Evolutionary conservation across 2,888 invertebrate genomes (phyloP).

Genomic region (Drosophila infuscata): DNA sequence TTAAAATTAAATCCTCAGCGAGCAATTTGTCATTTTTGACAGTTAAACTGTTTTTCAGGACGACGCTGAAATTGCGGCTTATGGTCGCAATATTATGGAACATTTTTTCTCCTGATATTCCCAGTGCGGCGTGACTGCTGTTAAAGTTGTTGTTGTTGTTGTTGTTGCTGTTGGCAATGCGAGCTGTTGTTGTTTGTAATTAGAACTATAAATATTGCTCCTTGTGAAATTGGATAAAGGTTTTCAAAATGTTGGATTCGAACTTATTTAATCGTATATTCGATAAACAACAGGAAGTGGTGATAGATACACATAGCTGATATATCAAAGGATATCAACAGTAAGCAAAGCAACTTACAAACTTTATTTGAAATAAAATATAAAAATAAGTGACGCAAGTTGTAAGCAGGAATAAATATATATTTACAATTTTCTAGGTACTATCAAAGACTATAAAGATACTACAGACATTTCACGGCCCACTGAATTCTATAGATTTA

Average conservation of each 20-base stretch:
- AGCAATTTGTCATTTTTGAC: conserved; percentile 80
- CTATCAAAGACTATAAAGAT: too few species aligned
- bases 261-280: conserved; percentile 10
- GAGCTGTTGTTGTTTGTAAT: conserved; percentile 68
- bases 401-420: background rate
- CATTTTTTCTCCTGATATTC: conserved; percentile 34
- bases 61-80: conserved; percentile 65
- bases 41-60: conserved; percentile 66
- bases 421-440: background rate
- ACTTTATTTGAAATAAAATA: background rate
- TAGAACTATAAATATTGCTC: conserved; percentile 62
- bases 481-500: too few species aligned
- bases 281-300: conserved; percentile 19
- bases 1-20: conserved; percentile 78
- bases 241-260: background rate
- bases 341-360: background rate
- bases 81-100: conserved; percentile 61
- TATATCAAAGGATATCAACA: conserved; percentile 13
- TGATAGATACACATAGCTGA: background rate
- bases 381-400: background rate
- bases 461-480: too few species aligned
- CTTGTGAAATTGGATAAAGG: conserved; percentile 7
- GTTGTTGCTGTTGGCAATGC: conserved; percentile 53
- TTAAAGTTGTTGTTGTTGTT: conserved; percentile 12
- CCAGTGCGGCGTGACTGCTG: conserved; percentile 66